phyloP scores from a whole-genome alignment of 2,797 vertebrate species.

The Cygnus olor region DNA sequence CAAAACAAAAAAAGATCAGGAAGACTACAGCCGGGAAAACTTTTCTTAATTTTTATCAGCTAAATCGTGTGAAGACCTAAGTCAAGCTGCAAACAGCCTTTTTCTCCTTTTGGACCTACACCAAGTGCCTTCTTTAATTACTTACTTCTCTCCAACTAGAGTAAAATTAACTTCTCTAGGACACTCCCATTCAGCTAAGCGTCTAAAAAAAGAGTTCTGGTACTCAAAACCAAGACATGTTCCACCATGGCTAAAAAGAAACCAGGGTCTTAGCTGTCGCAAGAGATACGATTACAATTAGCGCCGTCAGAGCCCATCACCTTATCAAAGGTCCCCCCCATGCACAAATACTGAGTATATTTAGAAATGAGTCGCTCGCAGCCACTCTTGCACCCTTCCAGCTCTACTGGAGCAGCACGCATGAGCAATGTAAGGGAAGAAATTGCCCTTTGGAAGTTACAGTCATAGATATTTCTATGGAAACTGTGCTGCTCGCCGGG shows the following conservation, averaged over 20 bases:
- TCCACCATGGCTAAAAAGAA: neutral
- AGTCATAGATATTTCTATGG: slow-evolving; percentile 49
- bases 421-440: neutral
- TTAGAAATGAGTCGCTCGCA: slow-evolving; percentile 27
- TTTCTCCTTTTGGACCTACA: neutral
- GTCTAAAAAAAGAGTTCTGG: neutral
- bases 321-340: neutral
- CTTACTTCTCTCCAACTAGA: neutral
- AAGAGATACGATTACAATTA: slow-evolving; percentile 22
- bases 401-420: neutral
- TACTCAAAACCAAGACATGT: neutral
- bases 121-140: neutral
- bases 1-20: neutral
- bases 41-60: neutral
- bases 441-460: slow-evolving; percentile 22
- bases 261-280: neutral
- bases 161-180: neutral
- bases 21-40: neutral
- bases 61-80: neutral
- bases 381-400: neutral
- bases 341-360: slow-evolving; percentile 39
- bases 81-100: neutral
- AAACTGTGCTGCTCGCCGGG: slow-evolving; percentile 32
- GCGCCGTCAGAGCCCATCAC: neutral
- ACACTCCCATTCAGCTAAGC: neutral